Evolutionary conservation across 2,888 invertebrate species (phyloP).

Genomic region (Agonopterix heracliana): DNA sequence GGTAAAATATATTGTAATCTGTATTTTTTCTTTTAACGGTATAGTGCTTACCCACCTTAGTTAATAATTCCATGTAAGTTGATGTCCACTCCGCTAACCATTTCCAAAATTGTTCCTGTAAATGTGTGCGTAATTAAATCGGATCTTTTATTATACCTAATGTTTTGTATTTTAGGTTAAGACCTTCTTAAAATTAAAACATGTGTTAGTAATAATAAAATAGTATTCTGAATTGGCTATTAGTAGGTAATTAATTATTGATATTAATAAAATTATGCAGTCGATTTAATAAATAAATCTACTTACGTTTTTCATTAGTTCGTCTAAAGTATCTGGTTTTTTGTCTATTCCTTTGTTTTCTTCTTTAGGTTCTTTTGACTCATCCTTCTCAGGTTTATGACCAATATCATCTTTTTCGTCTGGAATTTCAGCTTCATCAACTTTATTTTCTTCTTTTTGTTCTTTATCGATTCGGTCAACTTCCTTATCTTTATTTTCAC

Average conservation of each 20-base stretch:
- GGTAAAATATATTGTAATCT: not conserved
- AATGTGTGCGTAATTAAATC: not conserved
- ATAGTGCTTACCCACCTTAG: constrained; percentile 22
- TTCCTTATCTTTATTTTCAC: not conserved
- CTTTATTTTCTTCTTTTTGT: not conserved
- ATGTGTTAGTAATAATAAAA: not conserved
- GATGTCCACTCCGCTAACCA: constrained; percentile 32
- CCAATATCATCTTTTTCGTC: constrained; percentile 4
- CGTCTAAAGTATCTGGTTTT: constrained; percentile 13
- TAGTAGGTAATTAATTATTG: no score
- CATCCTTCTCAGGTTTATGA: not conserved
- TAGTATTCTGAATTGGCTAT: not conserved
- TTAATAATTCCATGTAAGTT: constrained; percentile 27
- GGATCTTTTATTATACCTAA: not conserved
- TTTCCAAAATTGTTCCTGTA: constrained; percentile 37
- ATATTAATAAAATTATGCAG: no score
- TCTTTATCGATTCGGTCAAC: not conserved
- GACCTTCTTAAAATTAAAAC: not conserved
- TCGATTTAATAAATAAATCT: not conserved
- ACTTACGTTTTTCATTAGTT: constrained; percentile 26
- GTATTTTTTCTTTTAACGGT: not conserved
- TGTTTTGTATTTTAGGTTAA: not conserved
- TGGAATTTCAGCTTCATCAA: not conserved
- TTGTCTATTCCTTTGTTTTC: not conserved
- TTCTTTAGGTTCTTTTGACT: not conserved